Percentiles rank a stretch among this genome's conserved stretches.
Conservation (phyloP, 2,113 vertebrate species). For the Odocoileus hemionus region DNA sequence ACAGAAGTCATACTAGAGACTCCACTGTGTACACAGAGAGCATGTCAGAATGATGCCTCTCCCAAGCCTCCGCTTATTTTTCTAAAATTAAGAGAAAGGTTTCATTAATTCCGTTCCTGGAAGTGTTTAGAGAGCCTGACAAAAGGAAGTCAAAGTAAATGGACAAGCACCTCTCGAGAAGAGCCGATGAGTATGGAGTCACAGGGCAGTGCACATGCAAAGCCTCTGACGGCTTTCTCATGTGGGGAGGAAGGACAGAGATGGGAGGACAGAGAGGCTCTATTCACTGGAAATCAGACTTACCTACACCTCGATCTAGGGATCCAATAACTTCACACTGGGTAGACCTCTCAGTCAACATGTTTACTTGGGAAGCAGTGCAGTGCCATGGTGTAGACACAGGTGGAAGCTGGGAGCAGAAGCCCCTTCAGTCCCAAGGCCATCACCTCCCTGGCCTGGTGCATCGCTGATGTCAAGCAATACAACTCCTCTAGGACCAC, state of each 20-base stretch:
- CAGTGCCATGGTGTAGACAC: not conserved
- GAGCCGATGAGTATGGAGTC: not conserved
- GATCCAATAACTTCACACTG: not conserved
- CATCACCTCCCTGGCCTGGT: fast-evolving
- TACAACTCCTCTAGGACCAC: not conserved
- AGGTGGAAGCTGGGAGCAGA: too few relatives aligned
- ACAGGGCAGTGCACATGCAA: fast-evolving
- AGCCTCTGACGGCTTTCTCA: not conserved
- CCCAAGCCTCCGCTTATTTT: not conserved
- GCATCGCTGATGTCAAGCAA: too few relatives aligned
- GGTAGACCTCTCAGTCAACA: not conserved
- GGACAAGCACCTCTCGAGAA: not conserved
- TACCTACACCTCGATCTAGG: not conserved
- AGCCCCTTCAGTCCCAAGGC: not conserved
- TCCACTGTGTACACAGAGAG: not conserved
- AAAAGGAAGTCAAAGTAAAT: not conserved
- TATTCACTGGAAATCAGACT: not conserved
- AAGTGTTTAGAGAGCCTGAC: not conserved
- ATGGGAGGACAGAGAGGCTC: not conserved
- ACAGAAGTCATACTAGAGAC: fast-evolving
- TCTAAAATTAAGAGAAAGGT: not conserved
- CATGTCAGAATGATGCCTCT: not conserved
- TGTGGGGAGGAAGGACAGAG: fast-evolving
- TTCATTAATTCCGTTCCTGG: not conserved
- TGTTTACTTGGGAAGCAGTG: not conserved